These are phyloP conservation scores for Drosophila antonietae DNA, from an alignment of 2,888 invertebrate species.

Conservation along the genomic window DNA sequence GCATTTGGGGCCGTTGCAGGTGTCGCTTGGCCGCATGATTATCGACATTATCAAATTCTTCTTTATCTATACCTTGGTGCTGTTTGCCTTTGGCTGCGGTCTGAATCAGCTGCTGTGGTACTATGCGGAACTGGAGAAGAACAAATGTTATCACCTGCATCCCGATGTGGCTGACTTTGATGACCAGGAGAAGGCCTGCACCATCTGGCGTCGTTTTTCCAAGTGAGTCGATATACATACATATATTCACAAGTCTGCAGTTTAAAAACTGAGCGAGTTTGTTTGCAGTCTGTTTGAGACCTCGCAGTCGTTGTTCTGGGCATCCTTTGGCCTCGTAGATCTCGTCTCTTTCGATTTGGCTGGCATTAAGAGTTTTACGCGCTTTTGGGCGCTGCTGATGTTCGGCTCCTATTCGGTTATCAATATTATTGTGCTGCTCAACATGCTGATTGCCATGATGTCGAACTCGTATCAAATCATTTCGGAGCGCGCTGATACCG, in stretches of 20 bases:
- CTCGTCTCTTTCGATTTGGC: conserved; percentile 96
- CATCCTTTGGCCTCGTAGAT: conserved; percentile 98
- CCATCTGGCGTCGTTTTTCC: conserved; percentile 94
- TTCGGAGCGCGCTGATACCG: conserved; percentile 96
- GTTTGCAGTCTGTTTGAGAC: conserved; percentile 96
- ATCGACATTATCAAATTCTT: conserved; percentile 98
- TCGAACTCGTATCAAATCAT: conserved; percentile 99
- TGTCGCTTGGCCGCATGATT: conserved; percentile 96
- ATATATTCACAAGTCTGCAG: too few relatives aligned
- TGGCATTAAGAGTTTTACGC: conserved; percentile 97
- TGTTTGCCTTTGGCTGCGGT: conserved; percentile 98
- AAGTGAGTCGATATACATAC: conserved; percentile 87
- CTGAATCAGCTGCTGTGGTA: conserved; percentile 97
- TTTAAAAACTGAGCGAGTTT: not conserved
- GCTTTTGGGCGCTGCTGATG: conserved; percentile 98
- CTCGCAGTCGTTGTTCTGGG: conserved; percentile 99
- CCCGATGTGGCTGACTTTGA: conserved; percentile 92
- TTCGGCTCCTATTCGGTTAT: conserved; percentile 99
- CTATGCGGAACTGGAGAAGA: conserved; percentile 94
- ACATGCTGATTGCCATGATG: conserved; percentile 99
- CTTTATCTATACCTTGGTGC: conserved; percentile 95
- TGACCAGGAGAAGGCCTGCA: conserved; percentile 92
- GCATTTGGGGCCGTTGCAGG: conserved; percentile 95
- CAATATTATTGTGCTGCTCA: conserved; percentile 97
- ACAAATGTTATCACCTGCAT: conserved; percentile 92